Percentiles rank a stretch among this genome's conserved stretches.
Conservation (phyloP, 1,140 invertebrate species). For the Olivierus martensii region DNA sequence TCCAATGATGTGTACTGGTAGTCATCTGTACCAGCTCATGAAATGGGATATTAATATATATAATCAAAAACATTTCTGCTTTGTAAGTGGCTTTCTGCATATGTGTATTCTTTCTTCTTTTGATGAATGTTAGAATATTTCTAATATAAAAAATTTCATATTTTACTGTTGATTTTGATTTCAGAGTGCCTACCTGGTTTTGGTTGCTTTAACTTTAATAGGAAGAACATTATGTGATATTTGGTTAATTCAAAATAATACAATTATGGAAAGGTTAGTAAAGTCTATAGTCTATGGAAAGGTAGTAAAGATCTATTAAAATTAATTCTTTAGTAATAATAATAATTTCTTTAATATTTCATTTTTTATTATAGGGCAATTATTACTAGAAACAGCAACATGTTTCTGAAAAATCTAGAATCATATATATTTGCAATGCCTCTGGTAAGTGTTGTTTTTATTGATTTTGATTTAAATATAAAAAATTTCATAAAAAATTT, state of each 20-base stretch:
- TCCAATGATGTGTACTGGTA: no score
- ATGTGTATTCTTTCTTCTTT: no score
- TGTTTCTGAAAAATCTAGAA: conserved; percentile 62
- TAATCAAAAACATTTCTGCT: no score
- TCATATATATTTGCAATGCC: conserved; percentile 30
- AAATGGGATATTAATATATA: no score
- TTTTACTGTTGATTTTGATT: background rate
- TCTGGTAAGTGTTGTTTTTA: conserved; percentile 13
- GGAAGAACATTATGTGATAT: conserved; percentile 86
- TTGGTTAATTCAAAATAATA: conserved; percentile 91
- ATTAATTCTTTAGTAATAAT: conserved; percentile 10
- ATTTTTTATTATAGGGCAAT: conserved; percentile 72
- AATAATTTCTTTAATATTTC: no score
- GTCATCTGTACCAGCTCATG: no score
- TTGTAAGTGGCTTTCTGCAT: no score
- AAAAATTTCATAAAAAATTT: no score
- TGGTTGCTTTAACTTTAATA: conserved; percentile 69
- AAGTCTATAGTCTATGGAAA: no score
- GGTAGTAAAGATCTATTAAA: background rate
- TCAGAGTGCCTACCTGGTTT: conserved; percentile 55
- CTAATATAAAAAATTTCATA: no score
- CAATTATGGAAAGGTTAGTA: conserved; percentile 55
- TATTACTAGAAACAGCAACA: conserved; percentile 58
- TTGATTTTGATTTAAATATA: background rate
- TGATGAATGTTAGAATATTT: no score